phyloP scores from a whole-genome alignment of 2,113 vertebrate genomes.

The Cardinalis cardinalis region DNA sequence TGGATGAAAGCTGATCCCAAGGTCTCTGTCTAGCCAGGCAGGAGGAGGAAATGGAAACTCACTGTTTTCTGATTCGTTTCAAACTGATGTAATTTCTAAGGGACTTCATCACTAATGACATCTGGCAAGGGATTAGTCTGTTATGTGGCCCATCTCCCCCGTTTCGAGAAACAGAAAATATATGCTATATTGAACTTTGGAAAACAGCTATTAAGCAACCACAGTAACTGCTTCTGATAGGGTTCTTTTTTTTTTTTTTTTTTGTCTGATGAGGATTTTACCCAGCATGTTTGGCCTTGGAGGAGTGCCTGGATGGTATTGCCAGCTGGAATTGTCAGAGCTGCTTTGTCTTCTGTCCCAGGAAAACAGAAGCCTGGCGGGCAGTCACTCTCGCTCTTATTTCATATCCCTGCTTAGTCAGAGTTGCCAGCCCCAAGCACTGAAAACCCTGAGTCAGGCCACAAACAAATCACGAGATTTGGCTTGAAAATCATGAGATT shows the following conservation, averaged over 20 bases:
- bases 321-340: slow-evolving; percentile 62
- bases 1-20: slow-evolving; percentile 37
- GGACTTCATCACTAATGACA: slow-evolving; percentile 31
- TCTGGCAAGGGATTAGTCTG: slow-evolving; percentile 10
- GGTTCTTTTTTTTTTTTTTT: not conserved
- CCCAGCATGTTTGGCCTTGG: slow-evolving; percentile 54
- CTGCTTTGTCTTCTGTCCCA: slow-evolving; percentile 65
- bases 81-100: slow-evolving; percentile 40
- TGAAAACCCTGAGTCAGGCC: slow-evolving; percentile 60
- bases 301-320: slow-evolving; percentile 48
- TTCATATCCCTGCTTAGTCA: slow-evolving; percentile 59
- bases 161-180: slow-evolving; percentile 24
- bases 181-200: not conserved
- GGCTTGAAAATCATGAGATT: slow-evolving; percentile 43
- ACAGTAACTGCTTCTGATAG: slow-evolving; percentile 23
- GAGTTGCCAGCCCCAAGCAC: slow-evolving; percentile 39
- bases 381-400: slow-evolving; percentile 51
- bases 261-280: slow-evolving; percentile 48
- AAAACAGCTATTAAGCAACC: slow-evolving; percentile 36
- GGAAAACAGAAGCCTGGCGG: slow-evolving; percentile 58
- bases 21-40: slow-evolving; percentile 12
- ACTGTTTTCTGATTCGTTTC: slow-evolving; percentile 22
- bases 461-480: slow-evolving; percentile 52
- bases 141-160: not conserved
- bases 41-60: slow-evolving; percentile 42